Base-by-base conservation (phyloP, 2,113 vertebrate genomes). In the Chauna torquata region DNA sequence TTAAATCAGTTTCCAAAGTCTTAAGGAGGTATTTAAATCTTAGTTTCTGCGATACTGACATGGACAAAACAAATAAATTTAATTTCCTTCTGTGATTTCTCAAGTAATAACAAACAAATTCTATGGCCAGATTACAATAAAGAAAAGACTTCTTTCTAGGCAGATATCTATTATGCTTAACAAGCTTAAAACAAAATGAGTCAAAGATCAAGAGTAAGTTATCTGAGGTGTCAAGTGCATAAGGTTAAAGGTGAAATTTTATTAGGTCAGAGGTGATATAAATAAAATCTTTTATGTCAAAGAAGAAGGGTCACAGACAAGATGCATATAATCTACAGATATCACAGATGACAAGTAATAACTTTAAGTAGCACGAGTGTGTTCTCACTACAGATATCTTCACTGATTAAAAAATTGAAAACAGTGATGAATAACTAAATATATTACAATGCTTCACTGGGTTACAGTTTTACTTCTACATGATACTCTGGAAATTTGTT, bases 261-360 rank as follows among this genome's bases (percentile, higher is more conserved):
- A 97, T 98, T 94, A 97, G 97, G 97, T 98, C 97, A 98, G 97
- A 97, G 98, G 97, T 98, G 96, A 97, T 66, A 98, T 98, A 98
- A 98, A 98, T 98, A 98, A 98, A 98, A 97, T 95, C 94, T 93
- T 95, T 97, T 98, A 92, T 88, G 97, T 98, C 98, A 98, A 96
- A 98, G 96, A 96, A 91, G 92, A 97, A 90, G 92, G 97, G 96
- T 96, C 97, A 96, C 88, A 95, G 94, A 97, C 88, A 95, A 95
- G 90, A 94, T 70, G 50, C 96, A 97, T 93, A 98, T 97, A 97
- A 98, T 84, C 97, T 90, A 96, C 97, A 98, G 98, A 95, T 98
- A 98, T 96, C 97, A 98, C 91, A 98, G 96, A 97, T 98, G 98
- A 99, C 98, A 99, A 98, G 98, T 97, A 98, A 99, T 99, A 99